Evolutionary conservation across 2,797 vertebrate species (phyloP), one percentile per base, ranked within the genome.

Genomic region (Acipenser transmontanus): DNA sequence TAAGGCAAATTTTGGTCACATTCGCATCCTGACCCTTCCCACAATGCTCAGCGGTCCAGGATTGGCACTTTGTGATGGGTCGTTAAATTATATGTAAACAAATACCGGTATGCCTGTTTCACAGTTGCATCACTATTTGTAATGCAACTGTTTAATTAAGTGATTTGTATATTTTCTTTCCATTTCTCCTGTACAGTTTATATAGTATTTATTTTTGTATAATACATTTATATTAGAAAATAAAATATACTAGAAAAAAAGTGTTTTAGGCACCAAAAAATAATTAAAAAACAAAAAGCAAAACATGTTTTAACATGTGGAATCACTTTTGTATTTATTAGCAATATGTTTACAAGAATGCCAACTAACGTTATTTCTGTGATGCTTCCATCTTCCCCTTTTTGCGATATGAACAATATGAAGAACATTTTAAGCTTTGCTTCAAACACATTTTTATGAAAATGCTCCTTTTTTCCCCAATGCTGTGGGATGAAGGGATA

Each of bases 161-260:
- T 20, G 48, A 1, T 13, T 9, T 52, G 20, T 61, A 63, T 4
- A 50, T 72, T 72, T 73, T 56, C 63, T 67, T 70, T 69, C 20
- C 79, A 83, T 81, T 79, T 74, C 61, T 74, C 64, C 20, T 70
- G 68, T 76, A 76, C 66, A 76, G 68, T 54, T 69, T 80, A 77
- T 84, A 87, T 80, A 80, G 66, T 90, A 91, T 91, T 93, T 92
- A 92, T 92, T 92, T 91, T 90, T 91, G 17, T 87, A 85, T 6
- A 20, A 66, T 73, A 62, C 63, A 59, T 72, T 73, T 68, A 68
- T 62, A 49, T 48, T 62, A 59, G 52, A 61, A 61, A 20, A 8
- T 61, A 14, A 8, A 52, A 57, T 17, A 61, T 61, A 17, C 34
- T 61, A 47, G 60, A 34, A 14, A 34, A 61, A 57, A 6, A 57